phyloP scores from a whole-genome alignment of 2,888 invertebrate species.

The Pristionchus mayeri region DNA sequence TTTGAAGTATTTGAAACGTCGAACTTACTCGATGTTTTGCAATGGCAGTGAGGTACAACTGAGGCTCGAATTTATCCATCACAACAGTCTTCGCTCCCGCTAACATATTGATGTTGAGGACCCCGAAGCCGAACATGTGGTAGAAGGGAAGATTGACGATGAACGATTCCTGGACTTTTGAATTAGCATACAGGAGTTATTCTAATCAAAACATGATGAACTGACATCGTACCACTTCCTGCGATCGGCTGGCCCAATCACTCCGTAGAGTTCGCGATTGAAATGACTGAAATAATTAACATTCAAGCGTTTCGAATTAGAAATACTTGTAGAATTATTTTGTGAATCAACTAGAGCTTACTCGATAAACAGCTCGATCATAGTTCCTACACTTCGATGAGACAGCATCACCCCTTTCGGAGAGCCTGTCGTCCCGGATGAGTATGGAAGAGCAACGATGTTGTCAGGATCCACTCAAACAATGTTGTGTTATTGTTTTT shows the following conservation, averaged over 20 bases:
- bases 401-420: slow-evolving; percentile 70
- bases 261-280: neutral
- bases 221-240: slow-evolving; percentile 9
- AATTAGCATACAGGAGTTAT: neutral
- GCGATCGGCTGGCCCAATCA: neutral
- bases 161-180: slow-evolving; percentile 54
- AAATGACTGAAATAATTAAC: slow-evolving; percentile 14
- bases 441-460: slow-evolving; percentile 59
- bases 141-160: slow-evolving; percentile 72
- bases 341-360: neutral
- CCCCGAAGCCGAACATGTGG: slow-evolving; percentile 71
- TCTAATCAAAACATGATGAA: neutral
- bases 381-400: slow-evolving; percentile 65
- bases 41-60: slow-evolving; percentile 63
- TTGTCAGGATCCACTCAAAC: slow-evolving; percentile 46
- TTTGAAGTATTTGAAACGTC: neutral
- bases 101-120: slow-evolving; percentile 55
- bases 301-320: too few relatives aligned
- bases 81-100: slow-evolving; percentile 67
- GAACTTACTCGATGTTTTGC: slow-evolving; percentile 61
- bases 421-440: slow-evolving; percentile 81
- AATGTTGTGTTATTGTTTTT: neutral
- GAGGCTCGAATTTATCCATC: slow-evolving; percentile 67
- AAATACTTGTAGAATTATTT: neutral
- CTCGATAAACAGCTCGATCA: slow-evolving; percentile 61